Evolutionary conservation across 1,140 invertebrate genomes (phyloP).

Genomic region (Carposina sasakii): DNA sequence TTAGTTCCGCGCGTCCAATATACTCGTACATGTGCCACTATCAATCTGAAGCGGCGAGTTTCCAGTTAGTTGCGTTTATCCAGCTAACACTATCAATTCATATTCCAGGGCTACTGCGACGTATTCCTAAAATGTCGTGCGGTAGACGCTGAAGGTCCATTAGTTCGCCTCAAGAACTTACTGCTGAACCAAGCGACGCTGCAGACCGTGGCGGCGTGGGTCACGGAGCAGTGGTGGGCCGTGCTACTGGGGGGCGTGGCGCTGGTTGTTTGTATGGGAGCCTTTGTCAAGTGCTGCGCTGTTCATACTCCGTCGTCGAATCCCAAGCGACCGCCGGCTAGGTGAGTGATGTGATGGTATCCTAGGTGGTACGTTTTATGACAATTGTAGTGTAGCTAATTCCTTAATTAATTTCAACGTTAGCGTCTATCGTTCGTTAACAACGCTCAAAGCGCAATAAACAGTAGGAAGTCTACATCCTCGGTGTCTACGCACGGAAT

Average conservation of each 20-base stretch:
- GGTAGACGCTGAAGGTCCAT: constrained; percentile 97
- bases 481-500: too few species aligned
- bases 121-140: constrained; percentile 98
- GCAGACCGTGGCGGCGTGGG: constrained; percentile 88
- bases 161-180: constrained; percentile 96
- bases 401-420: too few species aligned
- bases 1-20: too few species aligned
- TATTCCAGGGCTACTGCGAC: constrained; percentile 93
- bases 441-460: too few species aligned
- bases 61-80: too few species aligned
- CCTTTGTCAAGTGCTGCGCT: constrained; percentile 99
- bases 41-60: too few species aligned
- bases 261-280: constrained; percentile 95
- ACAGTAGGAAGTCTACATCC: too few species aligned
- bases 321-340: constrained; percentile 91
- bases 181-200: constrained; percentile 95
- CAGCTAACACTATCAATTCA: too few species aligned
- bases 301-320: constrained; percentile 99
- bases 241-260: constrained; percentile 92
- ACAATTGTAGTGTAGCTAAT: too few species aligned
- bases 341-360: constrained; percentile 39
- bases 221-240: constrained; percentile 97
- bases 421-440: too few species aligned
- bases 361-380: too few species aligned
- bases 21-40: too few species aligned